Base-by-base conservation (phyloP, 2,888 invertebrate genomes). In the Drosophila peninsularis region DNA sequence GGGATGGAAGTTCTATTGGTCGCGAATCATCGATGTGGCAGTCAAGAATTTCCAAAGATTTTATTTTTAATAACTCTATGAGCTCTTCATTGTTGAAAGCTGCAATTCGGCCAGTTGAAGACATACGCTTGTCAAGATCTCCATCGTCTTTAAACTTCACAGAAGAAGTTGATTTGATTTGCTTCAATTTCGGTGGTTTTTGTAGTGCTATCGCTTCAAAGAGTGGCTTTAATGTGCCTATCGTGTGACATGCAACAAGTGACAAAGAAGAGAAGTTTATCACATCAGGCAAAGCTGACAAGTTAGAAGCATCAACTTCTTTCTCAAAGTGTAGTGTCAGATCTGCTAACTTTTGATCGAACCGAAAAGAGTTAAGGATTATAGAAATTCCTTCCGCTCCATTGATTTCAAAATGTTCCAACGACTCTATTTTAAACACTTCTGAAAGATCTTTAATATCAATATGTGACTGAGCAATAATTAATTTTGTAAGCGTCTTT, bases 61-160 rank as follows among this genome's bases (percentile, higher is more conserved):
- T 27, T 14, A 49, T 19, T 37, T 49, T 57, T 49, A 57, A 11
- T 11, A 49, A 13, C 17, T 27, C 49, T 1, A 36, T 34, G 6
- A 56, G 2, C 17, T 56, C 47, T 10, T 47, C 56, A 36, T 56
- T 57, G 19, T 49, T 49, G 5, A 57, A 11, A 1, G 7, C 6
- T 7, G 36, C 14, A 19, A 57, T 11, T 7, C 7, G 24, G 0
- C 0, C 5, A 49, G 2, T 2, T 5, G 34, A 13, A 21, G 13
- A 24, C 1, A 36, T 0, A 5, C 1, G 36, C 3, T 3, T 24
- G 2, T 14, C 14, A 4, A 7, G n/a, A n/a, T n/a, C n/a, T n/a
- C n/a, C n/a, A n/a, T n/a, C n/a, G n/a, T n/a, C n/a, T n/a, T n/a
- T n/a, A n/a, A n/a, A n/a, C n/a, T n/a, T n/a, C n/a, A n/a, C n/a